Conservation (phyloP, 2,797 vertebrate genomes). For the Urosaurus nigricauda region DNA sequence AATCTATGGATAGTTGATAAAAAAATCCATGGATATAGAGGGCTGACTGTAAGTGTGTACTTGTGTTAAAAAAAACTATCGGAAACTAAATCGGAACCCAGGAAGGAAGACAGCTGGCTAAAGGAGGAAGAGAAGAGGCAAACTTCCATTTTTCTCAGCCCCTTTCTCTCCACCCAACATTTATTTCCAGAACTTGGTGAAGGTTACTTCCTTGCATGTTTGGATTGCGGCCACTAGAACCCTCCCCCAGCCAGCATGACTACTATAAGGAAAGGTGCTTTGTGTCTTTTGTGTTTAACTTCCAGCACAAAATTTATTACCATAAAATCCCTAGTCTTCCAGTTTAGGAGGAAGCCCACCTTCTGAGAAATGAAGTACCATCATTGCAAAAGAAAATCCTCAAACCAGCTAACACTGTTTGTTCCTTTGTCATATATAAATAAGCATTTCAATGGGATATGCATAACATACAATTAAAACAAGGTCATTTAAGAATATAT, state of each 20-base stretch:
- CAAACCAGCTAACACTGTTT: conserved; percentile 7
- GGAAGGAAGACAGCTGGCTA: neutral
- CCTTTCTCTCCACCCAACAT: too few relatives aligned
- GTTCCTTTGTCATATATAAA: conserved; percentile 39
- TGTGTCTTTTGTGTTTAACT: too few relatives aligned
- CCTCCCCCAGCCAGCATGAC: too few relatives aligned
- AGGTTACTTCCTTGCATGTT: too few relatives aligned
- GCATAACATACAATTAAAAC: conserved; percentile 33
- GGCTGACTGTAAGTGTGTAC: too few relatives aligned
- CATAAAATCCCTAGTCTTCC: neutral
- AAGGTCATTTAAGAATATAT: conserved; percentile 42
- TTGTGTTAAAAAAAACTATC: neutral
- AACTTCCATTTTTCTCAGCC: too few relatives aligned
- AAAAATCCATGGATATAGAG: too few relatives aligned
- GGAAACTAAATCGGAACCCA: neutral
- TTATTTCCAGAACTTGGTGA: too few relatives aligned
- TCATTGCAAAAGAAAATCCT: conserved; percentile 43
- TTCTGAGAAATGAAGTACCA: conserved; percentile 41
- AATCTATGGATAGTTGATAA: too few relatives aligned
- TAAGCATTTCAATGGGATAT: conserved; percentile 36
- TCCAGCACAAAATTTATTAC: neutral
- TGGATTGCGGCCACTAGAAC: too few relatives aligned
- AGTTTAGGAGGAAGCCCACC: neutral
- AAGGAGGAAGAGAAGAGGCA: neutral
- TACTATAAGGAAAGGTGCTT: too few relatives aligned